Conservation (phyloP, 2,888 invertebrate species). For the Mayetiola destructor region DNA sequence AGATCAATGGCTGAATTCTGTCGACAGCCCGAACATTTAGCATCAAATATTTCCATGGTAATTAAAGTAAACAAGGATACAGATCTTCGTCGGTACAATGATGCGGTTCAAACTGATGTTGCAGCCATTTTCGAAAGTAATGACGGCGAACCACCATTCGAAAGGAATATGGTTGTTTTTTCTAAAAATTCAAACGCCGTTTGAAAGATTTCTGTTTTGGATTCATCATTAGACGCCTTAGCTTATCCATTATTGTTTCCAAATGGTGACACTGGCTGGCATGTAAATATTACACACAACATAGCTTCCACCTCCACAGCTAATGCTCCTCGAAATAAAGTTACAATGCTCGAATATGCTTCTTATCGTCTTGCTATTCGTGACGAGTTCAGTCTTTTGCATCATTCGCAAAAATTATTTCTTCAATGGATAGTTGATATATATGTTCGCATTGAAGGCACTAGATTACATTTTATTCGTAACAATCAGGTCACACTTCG, state of each 20-base stretch:
- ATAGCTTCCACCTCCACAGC: neutral
- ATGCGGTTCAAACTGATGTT: conserved; percentile 20
- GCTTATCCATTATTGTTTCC: conserved; percentile 9
- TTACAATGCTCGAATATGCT: neutral
- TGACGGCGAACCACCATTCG: conserved; percentile 18
- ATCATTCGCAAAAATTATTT: conserved; percentile 23
- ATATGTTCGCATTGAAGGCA: conserved; percentile 28
- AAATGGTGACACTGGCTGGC: neutral
- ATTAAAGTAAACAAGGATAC: neutral
- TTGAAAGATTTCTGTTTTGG: neutral
- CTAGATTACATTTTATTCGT: conserved; percentile 25
- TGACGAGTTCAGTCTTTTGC: conserved; percentile 20
- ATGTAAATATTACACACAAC: neutral
- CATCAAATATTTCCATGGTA: neutral
- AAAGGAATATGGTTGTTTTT: neutral
- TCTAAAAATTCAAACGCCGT: neutral
- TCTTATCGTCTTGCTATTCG: neutral
- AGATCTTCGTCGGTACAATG: conserved; percentile 17
- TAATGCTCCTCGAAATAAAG: neutral
- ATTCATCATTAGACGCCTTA: neutral
- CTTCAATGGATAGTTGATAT: conserved; percentile 28
- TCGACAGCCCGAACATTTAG: neutral
- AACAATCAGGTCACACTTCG: conserved; percentile 25
- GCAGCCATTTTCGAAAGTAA: conserved; percentile 21
- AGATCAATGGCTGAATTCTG: neutral